Percentiles rank a stretch among this genome's conserved stretches.
These are phyloP conservation scores for Grammomys surdaster DNA, from an alignment of 2,113 vertebrate genomes.

Conservation along the genomic window DNA sequence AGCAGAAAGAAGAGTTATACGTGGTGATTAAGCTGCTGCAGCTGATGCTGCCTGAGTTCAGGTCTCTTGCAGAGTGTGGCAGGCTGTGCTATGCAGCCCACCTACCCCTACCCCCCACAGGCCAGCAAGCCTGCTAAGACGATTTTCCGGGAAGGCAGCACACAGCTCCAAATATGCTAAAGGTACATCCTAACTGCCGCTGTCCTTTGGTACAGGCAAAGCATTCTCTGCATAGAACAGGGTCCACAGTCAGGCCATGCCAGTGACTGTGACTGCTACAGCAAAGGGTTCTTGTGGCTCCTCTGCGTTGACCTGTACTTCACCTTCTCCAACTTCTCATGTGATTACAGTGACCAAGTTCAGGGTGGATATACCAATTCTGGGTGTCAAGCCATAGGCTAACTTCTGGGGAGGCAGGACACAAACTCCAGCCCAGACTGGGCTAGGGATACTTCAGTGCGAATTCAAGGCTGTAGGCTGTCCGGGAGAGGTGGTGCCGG, in stretches of 20 bases:
- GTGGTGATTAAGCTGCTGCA: not conserved
- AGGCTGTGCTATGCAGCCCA: not conserved
- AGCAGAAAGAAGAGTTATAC: not conserved
- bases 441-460: not conserved
- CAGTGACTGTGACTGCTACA: no score
- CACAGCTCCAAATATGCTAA: not conserved
- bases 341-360: not conserved
- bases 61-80: not conserved
- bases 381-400: not conserved
- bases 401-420: not conserved
- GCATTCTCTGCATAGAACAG: not conserved
- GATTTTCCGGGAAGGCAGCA: accelerated
- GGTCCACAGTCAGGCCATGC: not conserved
- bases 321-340: not conserved
- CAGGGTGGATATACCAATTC: not conserved
- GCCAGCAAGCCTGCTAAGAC: not conserved
- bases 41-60: no score
- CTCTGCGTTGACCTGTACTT: not conserved
- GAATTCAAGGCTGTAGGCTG: not conserved
- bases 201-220: not conserved
- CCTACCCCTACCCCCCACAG: not conserved
- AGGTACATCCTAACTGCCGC: not conserved
- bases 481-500: not conserved
- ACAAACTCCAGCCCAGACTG: not conserved
- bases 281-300: not conserved